A percentile compares a stretch with the other conserved stretches of the same genome.
Evolutionary conservation across 2,888 invertebrate genomes (phyloP).

Genomic region (Euzetes globulus): DNA sequence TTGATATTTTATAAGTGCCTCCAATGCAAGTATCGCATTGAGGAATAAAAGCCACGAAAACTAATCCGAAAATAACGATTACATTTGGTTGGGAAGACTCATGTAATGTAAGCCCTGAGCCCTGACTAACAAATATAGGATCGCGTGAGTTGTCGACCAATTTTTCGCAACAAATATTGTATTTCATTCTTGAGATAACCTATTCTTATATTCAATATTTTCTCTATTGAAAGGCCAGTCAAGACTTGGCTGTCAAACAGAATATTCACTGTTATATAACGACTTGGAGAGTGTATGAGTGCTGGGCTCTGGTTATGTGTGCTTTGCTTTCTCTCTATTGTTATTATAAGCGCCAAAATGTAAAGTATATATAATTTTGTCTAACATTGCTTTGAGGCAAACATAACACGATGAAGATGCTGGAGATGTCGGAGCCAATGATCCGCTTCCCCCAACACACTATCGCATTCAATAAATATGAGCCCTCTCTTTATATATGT

Average conservation of each 20-base stretch:
- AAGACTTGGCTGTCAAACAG: no score
- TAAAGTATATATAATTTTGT: constrained; percentile 8
- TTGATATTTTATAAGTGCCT: not conserved
- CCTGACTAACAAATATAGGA: no score
- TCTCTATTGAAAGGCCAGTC: no score
- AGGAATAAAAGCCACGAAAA: not conserved
- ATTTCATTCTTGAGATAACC: not conserved
- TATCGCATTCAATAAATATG: not conserved
- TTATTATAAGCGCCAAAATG: not conserved
- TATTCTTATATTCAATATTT: not conserved
- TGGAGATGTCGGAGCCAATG: constrained; percentile 7
- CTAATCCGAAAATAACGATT: not conserved
- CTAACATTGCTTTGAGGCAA: constrained; percentile 6
- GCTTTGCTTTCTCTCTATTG: not conserved
- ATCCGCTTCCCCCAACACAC: constrained; percentile 5
- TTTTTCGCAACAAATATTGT: not conserved
- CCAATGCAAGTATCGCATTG: not conserved
- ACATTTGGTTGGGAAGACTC: not conserved
- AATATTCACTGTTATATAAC: not conserved
- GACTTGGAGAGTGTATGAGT: not conserved
- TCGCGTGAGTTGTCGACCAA: not conserved
- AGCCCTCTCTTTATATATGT: not conserved
- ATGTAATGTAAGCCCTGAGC: not conserved
- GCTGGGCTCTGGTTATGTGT: not conserved
- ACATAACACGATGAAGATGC: constrained; percentile 4